Evolutionary conservation across 1,140 invertebrate genomes (phyloP).

Genomic region (Rhagoletis zephyria): DNA sequence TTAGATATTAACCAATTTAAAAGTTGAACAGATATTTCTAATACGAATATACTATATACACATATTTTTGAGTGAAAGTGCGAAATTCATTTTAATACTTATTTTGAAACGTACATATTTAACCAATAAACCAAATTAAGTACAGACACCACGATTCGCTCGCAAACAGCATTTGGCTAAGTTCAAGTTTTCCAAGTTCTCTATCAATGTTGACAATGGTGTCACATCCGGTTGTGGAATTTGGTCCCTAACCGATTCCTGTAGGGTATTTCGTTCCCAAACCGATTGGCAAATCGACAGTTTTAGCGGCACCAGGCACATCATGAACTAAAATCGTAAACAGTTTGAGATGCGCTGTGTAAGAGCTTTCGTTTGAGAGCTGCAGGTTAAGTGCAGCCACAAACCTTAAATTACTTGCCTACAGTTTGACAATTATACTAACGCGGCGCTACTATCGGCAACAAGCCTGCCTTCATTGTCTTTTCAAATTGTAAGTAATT

Average conservation of each 20-base stretch:
- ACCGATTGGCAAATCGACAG: too few species aligned
- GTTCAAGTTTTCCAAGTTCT: not conserved
- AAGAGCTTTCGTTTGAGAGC: not conserved
- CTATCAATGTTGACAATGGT: not conserved
- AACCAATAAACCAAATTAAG: constrained; percentile 23
- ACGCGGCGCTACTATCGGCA: not conserved
- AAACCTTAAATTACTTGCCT: not conserved
- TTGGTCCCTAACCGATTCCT: too few species aligned
- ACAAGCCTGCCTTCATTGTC: not conserved
- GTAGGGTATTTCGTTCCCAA: too few species aligned
- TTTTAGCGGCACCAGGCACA: not conserved
- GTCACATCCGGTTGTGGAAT: not conserved
- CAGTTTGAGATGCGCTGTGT: not conserved
- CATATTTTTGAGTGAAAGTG: not conserved
- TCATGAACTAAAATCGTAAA: not conserved
- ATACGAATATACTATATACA: not conserved
- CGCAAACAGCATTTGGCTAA: not conserved
- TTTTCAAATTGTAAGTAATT: not conserved
- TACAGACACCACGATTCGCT: not conserved
- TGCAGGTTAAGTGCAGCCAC: not conserved
- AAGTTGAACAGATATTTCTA: constrained; percentile 24
- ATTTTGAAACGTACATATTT: not conserved
- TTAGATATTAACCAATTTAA: constrained; percentile 17
- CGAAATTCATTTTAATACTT: not conserved
- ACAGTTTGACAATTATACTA: constrained; percentile 9